These are phyloP conservation scores for Gastrophryne carolinensis DNA, from an alignment of 2,797 vertebrate species.

Conservation along the genomic window DNA sequence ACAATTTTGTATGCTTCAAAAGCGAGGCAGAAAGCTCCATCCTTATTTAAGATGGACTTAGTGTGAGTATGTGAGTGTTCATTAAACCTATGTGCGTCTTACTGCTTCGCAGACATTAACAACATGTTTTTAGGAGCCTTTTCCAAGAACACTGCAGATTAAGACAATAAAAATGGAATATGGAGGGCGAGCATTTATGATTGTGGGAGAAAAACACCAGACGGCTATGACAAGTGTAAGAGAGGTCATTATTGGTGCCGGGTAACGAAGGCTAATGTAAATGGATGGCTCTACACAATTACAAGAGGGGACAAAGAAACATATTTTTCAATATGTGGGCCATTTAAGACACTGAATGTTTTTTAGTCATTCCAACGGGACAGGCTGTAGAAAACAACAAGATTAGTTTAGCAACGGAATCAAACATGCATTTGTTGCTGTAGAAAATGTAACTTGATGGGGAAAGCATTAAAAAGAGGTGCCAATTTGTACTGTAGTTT, in stretches of 20 bases:
- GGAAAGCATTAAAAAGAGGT: too few relatives aligned
- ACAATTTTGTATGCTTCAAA: neutral
- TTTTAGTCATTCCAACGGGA: too few relatives aligned
- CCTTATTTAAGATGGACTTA: neutral
- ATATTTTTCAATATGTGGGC: neutral
- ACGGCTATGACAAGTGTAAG: conserved; percentile 20
- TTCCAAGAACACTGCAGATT: conserved; percentile 30
- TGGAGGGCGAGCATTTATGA: conserved; percentile 7
- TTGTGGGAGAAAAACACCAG: conserved; percentile 30
- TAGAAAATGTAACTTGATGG: too few relatives aligned
- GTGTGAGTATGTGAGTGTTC: neutral
- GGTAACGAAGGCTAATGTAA: neutral
- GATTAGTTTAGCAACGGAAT: too few relatives aligned
- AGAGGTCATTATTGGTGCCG: neutral
- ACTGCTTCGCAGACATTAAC: conserved; percentile 25
- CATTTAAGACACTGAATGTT: neutral
- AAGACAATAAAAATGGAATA: conserved; percentile 12
- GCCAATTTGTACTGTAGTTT: too few relatives aligned
- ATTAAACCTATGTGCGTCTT: conserved; percentile 1
- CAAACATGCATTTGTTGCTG: too few relatives aligned
- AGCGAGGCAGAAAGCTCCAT: neutral
- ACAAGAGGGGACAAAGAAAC: neutral
- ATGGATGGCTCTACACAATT: neutral
- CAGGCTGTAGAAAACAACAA: too few relatives aligned
- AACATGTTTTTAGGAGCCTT: conserved; percentile 22